These are phyloP conservation scores for Meriones psammophilus DNA, from an alignment of 2,797 vertebrate species.

Conservation along the genomic window DNA sequence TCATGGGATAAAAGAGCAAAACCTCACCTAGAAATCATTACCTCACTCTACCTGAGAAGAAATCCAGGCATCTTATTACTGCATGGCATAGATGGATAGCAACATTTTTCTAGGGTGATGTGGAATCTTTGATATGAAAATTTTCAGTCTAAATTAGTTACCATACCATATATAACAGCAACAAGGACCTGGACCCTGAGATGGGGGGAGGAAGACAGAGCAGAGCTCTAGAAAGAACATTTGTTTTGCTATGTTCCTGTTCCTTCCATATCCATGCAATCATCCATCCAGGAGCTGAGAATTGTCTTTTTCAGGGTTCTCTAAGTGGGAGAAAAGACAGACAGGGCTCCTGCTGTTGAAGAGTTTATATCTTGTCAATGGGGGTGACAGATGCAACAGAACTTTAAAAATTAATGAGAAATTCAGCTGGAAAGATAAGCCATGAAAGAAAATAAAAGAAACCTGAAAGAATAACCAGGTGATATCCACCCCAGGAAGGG, in stretches of 20 bases:
- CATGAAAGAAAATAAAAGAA: not conserved
- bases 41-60: not conserved
- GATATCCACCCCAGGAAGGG: not conserved
- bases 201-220: not conserved
- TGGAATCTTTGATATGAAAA: constrained; percentile 8
- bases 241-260: not conserved
- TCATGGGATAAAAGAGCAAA: not conserved
- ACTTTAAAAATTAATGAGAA: not conserved
- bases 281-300: not conserved
- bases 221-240: not conserved
- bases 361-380: not conserved
- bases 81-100: not conserved
- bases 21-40: not conserved
- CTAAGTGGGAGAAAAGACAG: not conserved
- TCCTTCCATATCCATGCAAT: not conserved
- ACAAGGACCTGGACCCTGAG: not conserved
- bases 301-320: not conserved
- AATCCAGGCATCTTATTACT: not conserved
- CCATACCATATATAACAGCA: not conserved
- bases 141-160: constrained; percentile 25
- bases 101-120: not conserved
- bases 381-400: not conserved
- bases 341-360: not conserved
- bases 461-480: not conserved
- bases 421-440: not conserved